Percentiles rank a stretch among this genome's conserved stretches.
phyloP scores from a whole-genome alignment of 2,888 invertebrate species.

The Entomobrya multifasciata region DNA sequence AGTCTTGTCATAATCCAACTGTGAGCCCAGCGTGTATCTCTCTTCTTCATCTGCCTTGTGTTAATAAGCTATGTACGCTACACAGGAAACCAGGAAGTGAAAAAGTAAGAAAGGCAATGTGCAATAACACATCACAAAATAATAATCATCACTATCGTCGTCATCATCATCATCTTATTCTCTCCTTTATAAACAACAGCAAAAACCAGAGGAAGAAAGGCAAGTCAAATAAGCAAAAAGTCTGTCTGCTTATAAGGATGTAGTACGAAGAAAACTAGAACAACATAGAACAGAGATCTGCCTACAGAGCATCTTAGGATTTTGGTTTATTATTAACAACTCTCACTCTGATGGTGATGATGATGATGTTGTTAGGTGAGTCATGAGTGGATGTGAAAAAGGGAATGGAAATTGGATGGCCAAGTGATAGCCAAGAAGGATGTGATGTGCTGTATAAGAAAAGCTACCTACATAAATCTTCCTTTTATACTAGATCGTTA shows the following conservation, averaged over 20 bases:
- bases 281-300: slow-evolving; percentile 12
- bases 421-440: too few relatives aligned
- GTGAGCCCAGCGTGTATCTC: slow-evolving; percentile 68
- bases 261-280: slow-evolving; percentile 10
- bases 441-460: not conserved
- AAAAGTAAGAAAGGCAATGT: slow-evolving; percentile 34
- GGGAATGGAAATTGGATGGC: slow-evolving; percentile 30
- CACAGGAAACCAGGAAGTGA: slow-evolving; percentile 18
- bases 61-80: slow-evolving; percentile 53
- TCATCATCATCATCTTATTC: too few relatives aligned
- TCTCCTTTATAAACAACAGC: too few relatives aligned
- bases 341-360: not conserved
- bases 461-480: not conserved
- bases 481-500: too few relatives aligned
- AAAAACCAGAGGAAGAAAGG: not conserved
- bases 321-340: slow-evolving; percentile 32
- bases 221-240: not conserved
- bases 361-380: slow-evolving; percentile 46
- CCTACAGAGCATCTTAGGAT: slow-evolving; percentile 61
- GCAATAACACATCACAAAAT: slow-evolving; percentile 11
- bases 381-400: slow-evolving; percentile 31
- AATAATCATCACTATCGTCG: not conserved
- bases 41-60: not conserved
- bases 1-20: slow-evolving; percentile 70
- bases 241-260: too few relatives aligned